A percentile compares a stretch with the other conserved stretches of the same genome.
Conservation (phyloP, 37 sponge, comb jelly and placozoan genomes). For the Ianthella basta region DNA sequence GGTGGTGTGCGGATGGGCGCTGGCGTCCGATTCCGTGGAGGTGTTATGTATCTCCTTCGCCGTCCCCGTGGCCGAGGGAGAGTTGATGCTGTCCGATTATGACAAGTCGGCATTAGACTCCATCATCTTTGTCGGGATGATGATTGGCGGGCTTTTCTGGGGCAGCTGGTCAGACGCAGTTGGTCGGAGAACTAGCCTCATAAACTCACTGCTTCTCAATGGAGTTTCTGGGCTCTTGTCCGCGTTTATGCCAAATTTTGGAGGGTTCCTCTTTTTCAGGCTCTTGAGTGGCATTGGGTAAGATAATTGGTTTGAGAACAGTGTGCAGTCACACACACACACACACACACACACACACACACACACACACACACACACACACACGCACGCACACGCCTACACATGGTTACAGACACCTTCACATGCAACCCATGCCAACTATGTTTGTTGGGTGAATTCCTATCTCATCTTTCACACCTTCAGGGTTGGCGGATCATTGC, state of each 20-base stretch:
- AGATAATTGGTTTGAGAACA: neutral
- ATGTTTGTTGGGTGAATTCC: too few species aligned
- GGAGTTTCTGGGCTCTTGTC: conserved; percentile 84
- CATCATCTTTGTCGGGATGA: conserved; percentile 86
- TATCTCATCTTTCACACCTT: too few species aligned
- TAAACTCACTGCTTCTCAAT: conserved; percentile 80
- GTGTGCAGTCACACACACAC: neutral
- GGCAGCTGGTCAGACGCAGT: conserved; percentile 81
- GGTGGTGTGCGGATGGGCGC: conserved; percentile 63
- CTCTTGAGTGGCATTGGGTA: conserved; percentile 94
- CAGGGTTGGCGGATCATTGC: conserved; percentile 89
- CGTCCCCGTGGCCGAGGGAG: conserved; percentile 34
- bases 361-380: neutral
- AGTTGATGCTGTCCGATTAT: conserved; percentile 18
- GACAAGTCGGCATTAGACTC: conserved; percentile 65
- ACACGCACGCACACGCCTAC: neutral
- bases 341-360: conserved; percentile 17
- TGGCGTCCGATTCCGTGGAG: conserved; percentile 81
- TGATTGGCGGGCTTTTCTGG: conserved; percentile 93
- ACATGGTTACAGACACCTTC: neutral
- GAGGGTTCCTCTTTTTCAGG: conserved; percentile 74
- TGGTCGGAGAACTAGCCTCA: conserved; percentile 76
- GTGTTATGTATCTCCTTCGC: conserved; percentile 71
- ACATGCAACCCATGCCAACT: too few species aligned
- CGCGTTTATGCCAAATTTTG: conserved; percentile 71